Percentiles rank a stretch among this genome's conserved stretches.
Conservation (phyloP, 2,888 invertebrate genomes). For the Norana najaformis region DNA sequence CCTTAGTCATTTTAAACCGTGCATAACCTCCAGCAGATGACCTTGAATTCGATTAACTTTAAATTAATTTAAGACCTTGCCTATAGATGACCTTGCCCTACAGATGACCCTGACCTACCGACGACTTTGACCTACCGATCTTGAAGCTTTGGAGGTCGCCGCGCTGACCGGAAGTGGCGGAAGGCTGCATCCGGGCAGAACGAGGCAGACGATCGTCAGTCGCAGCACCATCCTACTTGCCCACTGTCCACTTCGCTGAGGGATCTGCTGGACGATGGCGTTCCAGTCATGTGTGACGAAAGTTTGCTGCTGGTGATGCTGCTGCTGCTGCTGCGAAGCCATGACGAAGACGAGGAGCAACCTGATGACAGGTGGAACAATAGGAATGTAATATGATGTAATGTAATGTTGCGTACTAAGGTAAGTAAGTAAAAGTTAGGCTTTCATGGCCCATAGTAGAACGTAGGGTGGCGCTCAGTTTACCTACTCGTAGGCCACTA, state of each 20-base stretch:
- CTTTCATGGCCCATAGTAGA: neutral
- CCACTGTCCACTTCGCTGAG: neutral
- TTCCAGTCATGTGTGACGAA: neutral
- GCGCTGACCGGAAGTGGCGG: neutral
- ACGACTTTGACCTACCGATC: slow-evolving; percentile 5
- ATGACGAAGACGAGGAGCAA: neutral
- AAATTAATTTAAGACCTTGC: neutral
- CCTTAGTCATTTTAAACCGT: no score
- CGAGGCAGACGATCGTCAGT: neutral
- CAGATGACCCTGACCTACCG: neutral
- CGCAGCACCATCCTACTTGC: neutral
- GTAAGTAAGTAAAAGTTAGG: neutral
- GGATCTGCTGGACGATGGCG: neutral
- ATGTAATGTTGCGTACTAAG: neutral
- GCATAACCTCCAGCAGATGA: no score
- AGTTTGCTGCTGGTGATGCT: neutral
- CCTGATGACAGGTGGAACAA: neutral
- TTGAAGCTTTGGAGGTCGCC: slow-evolving; percentile 6
- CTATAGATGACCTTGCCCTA: neutral
- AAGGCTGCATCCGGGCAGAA: neutral
- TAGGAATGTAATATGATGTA: neutral
- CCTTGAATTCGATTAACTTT: neutral
- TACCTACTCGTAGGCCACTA: no score
- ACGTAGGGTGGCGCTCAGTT: no score
- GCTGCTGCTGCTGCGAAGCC: neutral